Conservation (phyloP, 2,888 invertebrate genomes). For the Drosophila neoperkinsi region DNA sequence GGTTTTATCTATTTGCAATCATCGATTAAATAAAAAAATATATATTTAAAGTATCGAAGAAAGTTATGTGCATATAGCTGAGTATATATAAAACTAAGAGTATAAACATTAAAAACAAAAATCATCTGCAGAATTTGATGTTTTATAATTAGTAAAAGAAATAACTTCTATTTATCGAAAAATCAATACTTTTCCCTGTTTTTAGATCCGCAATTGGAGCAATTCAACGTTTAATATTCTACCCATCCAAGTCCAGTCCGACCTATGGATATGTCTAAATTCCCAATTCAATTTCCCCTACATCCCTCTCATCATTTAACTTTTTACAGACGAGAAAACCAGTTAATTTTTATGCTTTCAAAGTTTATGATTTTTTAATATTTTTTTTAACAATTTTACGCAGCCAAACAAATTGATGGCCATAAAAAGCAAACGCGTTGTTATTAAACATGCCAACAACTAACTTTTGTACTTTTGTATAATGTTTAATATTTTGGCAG, state of each 20-base stretch:
- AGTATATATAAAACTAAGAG: no score
- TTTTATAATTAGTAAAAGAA: neutral
- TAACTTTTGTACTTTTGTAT: slow-evolving; percentile 26
- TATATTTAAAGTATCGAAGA: neutral
- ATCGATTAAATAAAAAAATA: neutral
- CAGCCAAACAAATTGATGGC: slow-evolving; percentile 38
- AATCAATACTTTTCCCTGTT: neutral
- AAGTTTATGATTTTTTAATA: slow-evolving; percentile 40
- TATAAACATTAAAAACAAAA: neutral
- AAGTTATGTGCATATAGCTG: accelerated
- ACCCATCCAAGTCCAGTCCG: neutral
- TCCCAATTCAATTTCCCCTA: neutral
- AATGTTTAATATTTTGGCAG: slow-evolving; percentile 42
- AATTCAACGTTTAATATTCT: neutral
- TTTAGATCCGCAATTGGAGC: no score
- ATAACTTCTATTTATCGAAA: neutral
- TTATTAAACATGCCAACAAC: slow-evolving; percentile 31
- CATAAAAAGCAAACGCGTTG: slow-evolving; percentile 31
- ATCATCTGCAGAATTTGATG: neutral
- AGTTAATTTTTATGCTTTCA: slow-evolving; percentile 19
- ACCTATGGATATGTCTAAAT: neutral
- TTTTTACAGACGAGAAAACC: slow-evolving; percentile 17
- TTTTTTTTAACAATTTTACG: slow-evolving; percentile 42
- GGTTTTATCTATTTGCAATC: neutral
- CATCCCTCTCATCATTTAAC: neutral